Conservation (phyloP, 2,113 vertebrate genomes). For the Cavia porcellus region DNA sequence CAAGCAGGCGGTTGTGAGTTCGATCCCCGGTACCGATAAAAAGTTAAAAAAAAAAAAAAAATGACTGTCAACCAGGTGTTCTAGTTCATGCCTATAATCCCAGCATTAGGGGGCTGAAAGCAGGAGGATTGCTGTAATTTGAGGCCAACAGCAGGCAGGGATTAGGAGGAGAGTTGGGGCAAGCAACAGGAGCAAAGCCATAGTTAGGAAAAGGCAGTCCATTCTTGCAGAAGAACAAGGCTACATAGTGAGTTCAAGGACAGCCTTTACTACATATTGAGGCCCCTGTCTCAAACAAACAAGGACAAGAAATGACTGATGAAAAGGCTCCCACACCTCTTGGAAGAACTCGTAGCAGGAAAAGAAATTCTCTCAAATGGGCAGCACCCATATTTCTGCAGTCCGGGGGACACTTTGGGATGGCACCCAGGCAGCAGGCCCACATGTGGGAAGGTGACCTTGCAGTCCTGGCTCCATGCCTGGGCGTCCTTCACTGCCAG, state of each 20-base stretch:
- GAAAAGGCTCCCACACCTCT: not conserved
- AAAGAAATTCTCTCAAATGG: not conserved
- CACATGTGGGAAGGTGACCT: not conserved
- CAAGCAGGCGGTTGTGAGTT: too few species aligned
- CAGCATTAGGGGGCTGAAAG: not conserved
- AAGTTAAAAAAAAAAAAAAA: not conserved
- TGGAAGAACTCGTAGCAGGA: not conserved
- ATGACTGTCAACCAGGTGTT: not conserved
- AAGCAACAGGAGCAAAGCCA: not conserved
- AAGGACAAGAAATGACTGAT: not conserved
- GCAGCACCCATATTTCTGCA: not conserved
- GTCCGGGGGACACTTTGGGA: not conserved
- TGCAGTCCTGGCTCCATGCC: not conserved
- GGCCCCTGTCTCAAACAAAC: not conserved
- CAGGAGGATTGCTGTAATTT: not conserved
- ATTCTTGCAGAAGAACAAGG: not conserved
- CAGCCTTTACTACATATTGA: not conserved
- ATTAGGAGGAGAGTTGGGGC: not conserved
- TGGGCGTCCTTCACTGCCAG: not conserved
- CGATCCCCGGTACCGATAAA: too few species aligned
- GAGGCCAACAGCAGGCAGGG: not conserved
- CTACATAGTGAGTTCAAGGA: not conserved
- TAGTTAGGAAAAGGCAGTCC: not conserved
- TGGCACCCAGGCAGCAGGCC: not conserved
- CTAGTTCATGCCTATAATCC: not conserved